A percentile compares a stretch with the other conserved stretches of the same genome.
Evolutionary conservation across 2,797 vertebrate species (phyloP).

Genomic region (Bradypus variegatus): DNA sequence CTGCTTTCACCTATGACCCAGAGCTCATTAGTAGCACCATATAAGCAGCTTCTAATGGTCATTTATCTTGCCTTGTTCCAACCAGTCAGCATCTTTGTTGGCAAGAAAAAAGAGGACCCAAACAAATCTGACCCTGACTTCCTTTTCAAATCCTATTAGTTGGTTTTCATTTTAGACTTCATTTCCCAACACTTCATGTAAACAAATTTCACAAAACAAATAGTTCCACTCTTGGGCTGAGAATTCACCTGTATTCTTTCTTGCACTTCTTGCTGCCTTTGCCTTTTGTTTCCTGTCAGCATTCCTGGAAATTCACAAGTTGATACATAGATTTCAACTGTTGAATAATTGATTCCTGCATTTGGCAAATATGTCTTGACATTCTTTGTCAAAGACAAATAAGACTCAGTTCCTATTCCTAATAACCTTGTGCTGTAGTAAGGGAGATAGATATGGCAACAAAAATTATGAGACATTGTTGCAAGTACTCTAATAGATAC

Average conservation of each 20-base stretch:
- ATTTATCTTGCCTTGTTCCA: conserved; percentile 11
- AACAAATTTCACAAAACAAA: conserved; percentile 36
- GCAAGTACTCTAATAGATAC: not conserved
- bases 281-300: not conserved
- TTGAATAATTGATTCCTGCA: conserved; percentile 45
- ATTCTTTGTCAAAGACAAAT: conserved; percentile 21
- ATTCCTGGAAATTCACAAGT: conserved; percentile 39
- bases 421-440: not conserved
- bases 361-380: conserved; percentile 35
- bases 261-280: not conserved
- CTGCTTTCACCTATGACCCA: conserved; percentile 50
- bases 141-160: conserved; percentile 36
- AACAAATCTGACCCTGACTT: conserved; percentile 29
- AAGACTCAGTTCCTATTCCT: not conserved
- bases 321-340: conserved; percentile 5
- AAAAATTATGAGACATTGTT: not conserved
- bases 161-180: conserved; percentile 26
- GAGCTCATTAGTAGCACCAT: conserved; percentile 44
- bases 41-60: not conserved
- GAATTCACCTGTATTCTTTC: not conserved
- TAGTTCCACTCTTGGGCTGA: not conserved
- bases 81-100: not conserved
- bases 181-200: not conserved
- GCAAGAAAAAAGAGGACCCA: not conserved
- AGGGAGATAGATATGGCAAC: not conserved